Evolutionary conservation across 2,888 invertebrate genomes (phyloP).

Genomic region (Notodromas monacha): DNA sequence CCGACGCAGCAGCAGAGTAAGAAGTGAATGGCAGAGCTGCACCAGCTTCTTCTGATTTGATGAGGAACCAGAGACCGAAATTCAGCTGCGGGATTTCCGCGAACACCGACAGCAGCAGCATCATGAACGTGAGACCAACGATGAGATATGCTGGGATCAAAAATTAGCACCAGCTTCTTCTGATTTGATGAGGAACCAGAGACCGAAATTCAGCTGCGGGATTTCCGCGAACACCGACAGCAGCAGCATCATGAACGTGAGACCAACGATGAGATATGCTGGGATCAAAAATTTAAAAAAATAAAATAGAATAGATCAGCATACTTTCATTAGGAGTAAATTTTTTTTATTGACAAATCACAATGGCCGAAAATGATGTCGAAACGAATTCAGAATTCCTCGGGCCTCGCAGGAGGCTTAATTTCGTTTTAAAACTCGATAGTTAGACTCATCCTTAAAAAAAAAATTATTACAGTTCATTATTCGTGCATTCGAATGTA

Average conservation of each 20-base stretch:
- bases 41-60: conserved; percentile 22
- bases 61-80: conserved; percentile 38
- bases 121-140: conserved; percentile 43
- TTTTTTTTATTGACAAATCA: neutral
- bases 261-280: conserved; percentile 45
- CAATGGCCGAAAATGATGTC: neutral
- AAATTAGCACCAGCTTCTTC: too few relatives aligned
- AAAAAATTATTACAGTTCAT: too few relatives aligned
- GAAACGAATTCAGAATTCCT: too few relatives aligned
- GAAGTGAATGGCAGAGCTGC: too few relatives aligned
- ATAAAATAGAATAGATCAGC: too few relatives aligned
- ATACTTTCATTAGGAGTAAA: too few relatives aligned
- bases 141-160: conserved; percentile 34
- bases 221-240: conserved; percentile 58
- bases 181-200: conserved; percentile 31
- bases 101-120: conserved; percentile 47
- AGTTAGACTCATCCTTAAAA: too few relatives aligned
- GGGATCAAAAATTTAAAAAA: conserved; percentile 12
- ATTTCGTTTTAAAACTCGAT: too few relatives aligned
- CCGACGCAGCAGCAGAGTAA: conserved; percentile 13
- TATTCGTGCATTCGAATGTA: too few relatives aligned
- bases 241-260: conserved; percentile 49
- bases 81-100: conserved; percentile 66
- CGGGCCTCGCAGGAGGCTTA: too few relatives aligned
- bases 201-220: conserved; percentile 49